phyloP scores from a whole-genome alignment of 1,140 invertebrate genomes.

The Littorina saxatilis region DNA sequence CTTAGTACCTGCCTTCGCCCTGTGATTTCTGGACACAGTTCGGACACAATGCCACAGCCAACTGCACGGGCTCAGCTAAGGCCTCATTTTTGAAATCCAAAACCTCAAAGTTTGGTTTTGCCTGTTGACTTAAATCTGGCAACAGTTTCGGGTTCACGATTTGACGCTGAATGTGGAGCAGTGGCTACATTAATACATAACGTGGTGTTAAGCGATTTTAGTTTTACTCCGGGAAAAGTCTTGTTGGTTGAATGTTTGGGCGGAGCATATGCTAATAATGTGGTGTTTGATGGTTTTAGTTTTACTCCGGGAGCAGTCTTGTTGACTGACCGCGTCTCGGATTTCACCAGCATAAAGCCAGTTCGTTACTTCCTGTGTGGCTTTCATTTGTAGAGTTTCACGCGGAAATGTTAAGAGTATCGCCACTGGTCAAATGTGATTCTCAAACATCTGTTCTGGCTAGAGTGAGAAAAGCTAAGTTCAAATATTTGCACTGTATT shows the following conservation, averaged over 20 bases:
- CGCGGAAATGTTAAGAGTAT: neutral
- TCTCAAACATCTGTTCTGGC: neutral
- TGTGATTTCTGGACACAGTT: neutral
- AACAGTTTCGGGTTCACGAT: neutral
- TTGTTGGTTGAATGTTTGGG: neutral
- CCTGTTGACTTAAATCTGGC: neutral
- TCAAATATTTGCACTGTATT: too few species aligned
- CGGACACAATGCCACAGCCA: neutral
- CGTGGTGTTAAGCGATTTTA: neutral
- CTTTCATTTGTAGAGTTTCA: neutral
- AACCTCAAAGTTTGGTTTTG: neutral
- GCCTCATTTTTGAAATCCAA: neutral
- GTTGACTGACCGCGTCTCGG: neutral
- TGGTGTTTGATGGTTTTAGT: too few species aligned
- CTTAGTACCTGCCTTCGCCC: neutral
- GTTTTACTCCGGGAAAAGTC: neutral
- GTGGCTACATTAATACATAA: neutral
- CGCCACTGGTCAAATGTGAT: neutral
- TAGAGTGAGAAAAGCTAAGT: neutral
- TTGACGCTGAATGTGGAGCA: neutral
- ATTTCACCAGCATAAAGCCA: slow-evolving; percentile 1
- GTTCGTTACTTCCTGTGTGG: slow-evolving; percentile 9
- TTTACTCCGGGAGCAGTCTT: too few species aligned
- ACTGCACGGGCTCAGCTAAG: neutral
- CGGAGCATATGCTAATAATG: too few species aligned